Percentiles rank a stretch among this genome's conserved stretches.
phyloP scores from a whole-genome alignment of 2,797 vertebrate genomes.

The Tiaroga cobitis region DNA sequence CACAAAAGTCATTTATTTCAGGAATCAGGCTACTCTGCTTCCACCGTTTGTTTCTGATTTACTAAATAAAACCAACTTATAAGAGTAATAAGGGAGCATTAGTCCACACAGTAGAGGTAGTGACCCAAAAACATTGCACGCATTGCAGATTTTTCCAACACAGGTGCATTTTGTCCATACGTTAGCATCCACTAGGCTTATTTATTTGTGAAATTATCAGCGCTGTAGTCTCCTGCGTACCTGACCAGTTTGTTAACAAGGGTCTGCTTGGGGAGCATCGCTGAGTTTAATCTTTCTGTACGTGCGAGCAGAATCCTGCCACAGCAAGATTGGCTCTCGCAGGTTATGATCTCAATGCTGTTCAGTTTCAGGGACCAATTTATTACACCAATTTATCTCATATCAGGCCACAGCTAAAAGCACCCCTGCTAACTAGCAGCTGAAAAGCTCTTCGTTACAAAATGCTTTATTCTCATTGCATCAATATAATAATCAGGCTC shows the following conservation, averaged over 20 bases:
- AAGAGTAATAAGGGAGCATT: not conserved
- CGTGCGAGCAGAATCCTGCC: slow-evolving; percentile 18
- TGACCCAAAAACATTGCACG: slow-evolving; percentile 19
- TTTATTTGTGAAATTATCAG: slow-evolving; percentile 26
- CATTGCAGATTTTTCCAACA: slow-evolving; percentile 20
- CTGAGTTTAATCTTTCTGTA: slow-evolving; percentile 23
- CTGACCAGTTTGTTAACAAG: slow-evolving; percentile 42
- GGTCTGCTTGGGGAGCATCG: not conserved
- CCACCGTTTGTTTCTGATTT: not conserved
- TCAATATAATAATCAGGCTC: slow-evolving; percentile 7
- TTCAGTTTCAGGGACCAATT: slow-evolving; percentile 34
- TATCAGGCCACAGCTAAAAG: slow-evolving; percentile 24
- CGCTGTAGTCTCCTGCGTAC: slow-evolving; percentile 21
- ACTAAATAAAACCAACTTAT: not conserved
- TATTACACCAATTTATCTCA: slow-evolving; percentile 33
- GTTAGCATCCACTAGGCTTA: slow-evolving; percentile 29
- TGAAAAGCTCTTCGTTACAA: slow-evolving; percentile 32
- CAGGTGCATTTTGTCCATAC: slow-evolving; percentile 3
- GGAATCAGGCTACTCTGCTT: no score
- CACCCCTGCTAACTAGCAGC: slow-evolving; percentile 5
- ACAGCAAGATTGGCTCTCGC: slow-evolving; percentile 15
- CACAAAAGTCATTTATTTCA: no score
- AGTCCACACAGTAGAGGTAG: not conserved
- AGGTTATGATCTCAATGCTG: slow-evolving; percentile 29
- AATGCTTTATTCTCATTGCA: not conserved